phyloP scores from a whole-genome alignment of 2,113 vertebrate species.

The Nettapus auritus region DNA sequence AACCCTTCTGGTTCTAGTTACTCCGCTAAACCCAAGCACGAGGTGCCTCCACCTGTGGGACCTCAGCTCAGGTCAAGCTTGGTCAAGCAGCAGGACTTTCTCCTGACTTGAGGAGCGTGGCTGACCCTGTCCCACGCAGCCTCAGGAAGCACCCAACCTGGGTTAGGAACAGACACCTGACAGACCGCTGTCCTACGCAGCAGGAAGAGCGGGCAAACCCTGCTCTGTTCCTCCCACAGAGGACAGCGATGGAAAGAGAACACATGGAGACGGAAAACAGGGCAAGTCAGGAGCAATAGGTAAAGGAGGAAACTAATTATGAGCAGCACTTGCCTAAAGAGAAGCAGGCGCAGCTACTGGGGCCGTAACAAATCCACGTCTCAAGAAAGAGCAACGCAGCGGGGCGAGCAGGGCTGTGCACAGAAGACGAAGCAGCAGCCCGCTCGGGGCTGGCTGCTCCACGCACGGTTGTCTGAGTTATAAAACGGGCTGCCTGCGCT shows the following conservation, averaged over 20 bases:
- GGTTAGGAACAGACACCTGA: background rate
- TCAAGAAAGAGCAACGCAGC: rapidly evolving
- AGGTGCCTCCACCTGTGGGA: background rate
- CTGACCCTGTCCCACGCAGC: background rate
- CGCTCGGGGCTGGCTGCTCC: rapidly evolving
- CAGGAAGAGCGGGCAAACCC: rapidly evolving
- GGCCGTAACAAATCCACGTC: background rate
- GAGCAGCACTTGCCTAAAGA: background rate
- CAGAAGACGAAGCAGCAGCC: background rate
- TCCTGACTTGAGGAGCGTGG: background rate
- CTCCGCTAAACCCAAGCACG: background rate
- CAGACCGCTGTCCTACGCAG: background rate
- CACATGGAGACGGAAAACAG: background rate
- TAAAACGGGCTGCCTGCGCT: rapidly evolving
- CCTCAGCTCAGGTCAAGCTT: background rate
- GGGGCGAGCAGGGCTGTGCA: background rate
- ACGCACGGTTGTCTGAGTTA: rapidly evolving
- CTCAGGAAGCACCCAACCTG: background rate
- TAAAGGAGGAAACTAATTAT: background rate
- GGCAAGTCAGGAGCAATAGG: background rate
- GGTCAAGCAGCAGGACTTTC: background rate
- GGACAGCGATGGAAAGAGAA: background rate
- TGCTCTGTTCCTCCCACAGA: background rate
- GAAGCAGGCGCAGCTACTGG: background rate
- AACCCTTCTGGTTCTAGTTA: background rate